Evolutionary conservation across 1,140 invertebrate species (phyloP).

Genomic region (Cryptotermes secundus): DNA sequence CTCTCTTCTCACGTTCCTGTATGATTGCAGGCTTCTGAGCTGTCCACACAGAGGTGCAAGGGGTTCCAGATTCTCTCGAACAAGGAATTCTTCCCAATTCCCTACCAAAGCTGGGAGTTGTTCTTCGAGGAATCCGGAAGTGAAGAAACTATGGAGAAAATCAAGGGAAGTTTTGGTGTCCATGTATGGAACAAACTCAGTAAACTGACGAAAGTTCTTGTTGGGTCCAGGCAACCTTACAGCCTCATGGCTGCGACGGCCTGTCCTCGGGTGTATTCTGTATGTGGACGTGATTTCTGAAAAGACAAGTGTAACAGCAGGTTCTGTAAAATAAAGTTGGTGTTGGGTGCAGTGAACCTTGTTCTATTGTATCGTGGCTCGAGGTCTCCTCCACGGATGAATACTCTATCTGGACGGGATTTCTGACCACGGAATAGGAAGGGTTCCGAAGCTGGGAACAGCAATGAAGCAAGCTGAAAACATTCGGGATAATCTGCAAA

Average conservation of each 20-base stretch:
- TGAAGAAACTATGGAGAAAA: neutral
- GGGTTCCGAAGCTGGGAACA: too few relatives aligned
- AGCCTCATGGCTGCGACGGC: neutral
- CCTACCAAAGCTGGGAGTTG: conserved; percentile 3
- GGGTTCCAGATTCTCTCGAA: conserved; percentile 22
- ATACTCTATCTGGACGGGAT: too few relatives aligned
- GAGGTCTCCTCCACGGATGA: too few relatives aligned
- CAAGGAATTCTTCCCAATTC: conserved; percentile 31
- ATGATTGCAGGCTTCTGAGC: neutral
- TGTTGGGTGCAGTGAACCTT: too few relatives aligned
- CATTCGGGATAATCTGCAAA: too few relatives aligned
- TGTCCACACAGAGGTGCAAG: conserved; percentile 15
- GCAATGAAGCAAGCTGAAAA: too few relatives aligned
- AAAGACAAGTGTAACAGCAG: too few relatives aligned
- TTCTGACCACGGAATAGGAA: too few relatives aligned
- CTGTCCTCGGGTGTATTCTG: neutral
- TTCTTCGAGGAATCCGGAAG: conserved; percentile 7
- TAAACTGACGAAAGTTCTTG: neutral
- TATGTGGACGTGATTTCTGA: neutral
- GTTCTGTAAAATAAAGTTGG: too few relatives aligned
- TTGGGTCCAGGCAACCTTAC: neutral
- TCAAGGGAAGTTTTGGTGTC: neutral
- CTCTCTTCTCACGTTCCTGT: too few relatives aligned
- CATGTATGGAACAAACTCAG: neutral
- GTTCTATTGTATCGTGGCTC: too few relatives aligned